Conservation (phyloP, 1,140 invertebrate genomes). For the Drosophila ficusphila region DNA sequence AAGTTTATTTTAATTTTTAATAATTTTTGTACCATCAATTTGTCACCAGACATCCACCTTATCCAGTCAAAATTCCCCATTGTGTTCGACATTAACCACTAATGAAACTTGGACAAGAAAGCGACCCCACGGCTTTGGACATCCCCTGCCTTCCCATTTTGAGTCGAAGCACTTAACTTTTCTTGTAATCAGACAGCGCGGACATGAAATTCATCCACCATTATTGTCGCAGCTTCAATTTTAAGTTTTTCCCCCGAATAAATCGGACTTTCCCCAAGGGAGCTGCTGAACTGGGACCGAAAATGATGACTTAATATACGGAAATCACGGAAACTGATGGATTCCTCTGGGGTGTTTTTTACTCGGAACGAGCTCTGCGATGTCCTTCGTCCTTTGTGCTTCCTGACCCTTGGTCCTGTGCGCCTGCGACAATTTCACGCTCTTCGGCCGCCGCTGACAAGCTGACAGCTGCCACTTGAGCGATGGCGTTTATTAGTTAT, state of each 20-base stretch:
- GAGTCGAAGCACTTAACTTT: conserved; percentile 34
- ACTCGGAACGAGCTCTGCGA: conserved; percentile 46
- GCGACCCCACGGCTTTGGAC: neutral
- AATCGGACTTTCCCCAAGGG: conserved; percentile 31
- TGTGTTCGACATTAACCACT: conserved; percentile 46
- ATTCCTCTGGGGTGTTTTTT: conserved; percentile 76
- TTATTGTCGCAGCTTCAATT: conserved; percentile 35
- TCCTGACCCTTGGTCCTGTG: conserved; percentile 11
- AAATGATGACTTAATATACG: conserved; percentile 79
- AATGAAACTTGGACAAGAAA: conserved; percentile 42
- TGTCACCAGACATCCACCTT: neutral
- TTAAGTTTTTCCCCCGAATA: conserved; percentile 43
- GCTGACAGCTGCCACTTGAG: conserved; percentile 74
- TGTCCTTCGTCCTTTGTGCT: conserved; percentile 3
- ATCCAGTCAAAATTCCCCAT: neutral
- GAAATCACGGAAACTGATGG: conserved; percentile 73
- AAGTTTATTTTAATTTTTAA: neutral
- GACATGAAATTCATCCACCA: neutral
- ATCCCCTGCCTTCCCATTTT: neutral
- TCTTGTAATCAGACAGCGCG: conserved; percentile 31
- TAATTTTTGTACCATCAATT: neutral
- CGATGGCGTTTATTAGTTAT: conserved; percentile 76
- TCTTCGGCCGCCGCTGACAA: conserved; percentile 54
- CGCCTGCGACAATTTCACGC: conserved; percentile 61
- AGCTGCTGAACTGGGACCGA: conserved; percentile 25